Evolutionary conservation across 1,140 invertebrate species (phyloP).

Genomic region (Sminthurinus signatus): DNA sequence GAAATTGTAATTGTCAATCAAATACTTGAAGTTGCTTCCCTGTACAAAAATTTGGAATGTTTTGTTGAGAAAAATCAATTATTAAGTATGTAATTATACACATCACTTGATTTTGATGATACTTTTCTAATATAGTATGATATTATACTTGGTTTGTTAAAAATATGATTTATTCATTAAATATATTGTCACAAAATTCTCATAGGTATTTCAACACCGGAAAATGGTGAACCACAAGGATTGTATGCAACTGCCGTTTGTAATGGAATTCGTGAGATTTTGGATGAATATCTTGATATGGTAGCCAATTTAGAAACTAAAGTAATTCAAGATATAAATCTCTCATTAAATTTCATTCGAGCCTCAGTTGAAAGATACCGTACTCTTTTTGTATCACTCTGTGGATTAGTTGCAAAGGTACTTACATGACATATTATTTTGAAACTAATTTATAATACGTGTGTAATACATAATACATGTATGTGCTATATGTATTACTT

Average conservation of each 20-base stretch:
- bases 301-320: slow-evolving; percentile 27
- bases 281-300: slow-evolving; percentile 21
- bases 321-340: slow-evolving; percentile 27
- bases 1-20: slow-evolving; percentile 25
- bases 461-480: no score
- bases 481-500: no score
- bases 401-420: slow-evolving; percentile 22
- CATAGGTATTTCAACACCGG: neutral
- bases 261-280: slow-evolving; percentile 30
- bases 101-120: no score
- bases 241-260: slow-evolving; percentile 27
- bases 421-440: no score
- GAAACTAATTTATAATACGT: no score
- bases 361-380: slow-evolving; percentile 21
- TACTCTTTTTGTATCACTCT: slow-evolving; percentile 20
- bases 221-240: slow-evolving; percentile 1
- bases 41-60: slow-evolving; percentile 20
- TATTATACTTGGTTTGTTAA: neutral
- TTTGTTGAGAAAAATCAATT: slow-evolving; percentile 22
- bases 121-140: neutral
- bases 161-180: neutral
- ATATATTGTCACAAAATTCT: no score
- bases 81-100: slow-evolving; percentile 16
- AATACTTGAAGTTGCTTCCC: slow-evolving; percentile 31
- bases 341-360: slow-evolving; percentile 27